phyloP scores from a whole-genome alignment of 2,888 invertebrate species.

The Campopleginae sp. region DNA sequence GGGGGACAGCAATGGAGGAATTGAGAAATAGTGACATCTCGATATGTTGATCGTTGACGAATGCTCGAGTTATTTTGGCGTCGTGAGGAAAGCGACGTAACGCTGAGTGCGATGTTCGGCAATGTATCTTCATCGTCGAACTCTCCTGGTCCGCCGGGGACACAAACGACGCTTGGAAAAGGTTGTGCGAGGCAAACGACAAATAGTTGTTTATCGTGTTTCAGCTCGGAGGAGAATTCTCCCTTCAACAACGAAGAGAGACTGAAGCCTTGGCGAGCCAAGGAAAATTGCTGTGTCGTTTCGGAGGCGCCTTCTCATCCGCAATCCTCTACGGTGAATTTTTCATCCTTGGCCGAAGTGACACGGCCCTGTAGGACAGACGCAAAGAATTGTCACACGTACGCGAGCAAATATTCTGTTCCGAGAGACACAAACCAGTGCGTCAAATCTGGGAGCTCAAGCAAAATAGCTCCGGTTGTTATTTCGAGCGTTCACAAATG shows the following conservation, averaged over 20 bases:
- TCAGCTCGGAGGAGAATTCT: slow-evolving; percentile 75
- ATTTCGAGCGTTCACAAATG: slow-evolving; percentile 74
- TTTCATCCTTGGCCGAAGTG: slow-evolving; percentile 58
- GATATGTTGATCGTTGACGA: slow-evolving; percentile 21
- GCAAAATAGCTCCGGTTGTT: slow-evolving; percentile 63
- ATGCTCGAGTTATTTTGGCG: slow-evolving; percentile 5
- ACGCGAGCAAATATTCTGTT: slow-evolving; percentile 65
- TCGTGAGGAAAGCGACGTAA: slow-evolving; percentile 35
- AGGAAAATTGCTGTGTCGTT: slow-evolving; percentile 71
- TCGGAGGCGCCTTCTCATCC: slow-evolving; percentile 73
- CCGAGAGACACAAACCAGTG: slow-evolving; percentile 66
- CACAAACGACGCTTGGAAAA: slow-evolving; percentile 50
- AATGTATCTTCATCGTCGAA: slow-evolving; percentile 79
- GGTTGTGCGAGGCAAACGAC: slow-evolving; percentile 61
- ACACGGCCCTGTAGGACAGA: slow-evolving; percentile 70
- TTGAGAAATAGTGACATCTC: not conserved
- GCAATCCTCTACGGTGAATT: slow-evolving; percentile 51
- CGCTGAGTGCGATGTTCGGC: slow-evolving; percentile 76
- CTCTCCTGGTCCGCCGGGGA: slow-evolving; percentile 76
- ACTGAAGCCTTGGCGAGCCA: slow-evolving; percentile 76
- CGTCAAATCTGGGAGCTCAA: slow-evolving; percentile 59
- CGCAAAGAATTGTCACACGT: slow-evolving; percentile 60
- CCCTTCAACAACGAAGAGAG: slow-evolving; percentile 73
- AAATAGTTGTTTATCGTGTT: slow-evolving; percentile 78
- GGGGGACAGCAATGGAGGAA: slow-evolving; percentile 64